Evolutionary conservation across 1,140 invertebrate species (phyloP).

Genomic region (Wasmannia auropunctata): DNA sequence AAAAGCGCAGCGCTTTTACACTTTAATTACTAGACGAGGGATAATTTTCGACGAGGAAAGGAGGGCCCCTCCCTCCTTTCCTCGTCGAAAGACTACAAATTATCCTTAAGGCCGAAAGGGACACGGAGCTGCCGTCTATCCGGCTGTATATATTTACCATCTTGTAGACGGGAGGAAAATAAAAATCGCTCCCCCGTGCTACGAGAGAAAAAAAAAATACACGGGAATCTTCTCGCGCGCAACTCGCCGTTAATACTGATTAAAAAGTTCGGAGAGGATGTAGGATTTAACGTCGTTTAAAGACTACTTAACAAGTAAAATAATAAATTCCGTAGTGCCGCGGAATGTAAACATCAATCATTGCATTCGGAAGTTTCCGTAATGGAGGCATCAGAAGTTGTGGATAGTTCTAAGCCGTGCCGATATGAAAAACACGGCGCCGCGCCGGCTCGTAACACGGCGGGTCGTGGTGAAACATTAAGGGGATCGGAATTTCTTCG

Average conservation of each 20-base stretch:
- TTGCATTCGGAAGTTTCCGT: not conserved
- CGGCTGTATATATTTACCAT: conserved; percentile 31
- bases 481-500: conserved; percentile 36
- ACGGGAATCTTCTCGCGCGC: not conserved
- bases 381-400: conserved; percentile 9
- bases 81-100: conserved; percentile 41
- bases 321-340: not conserved
- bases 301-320: conserved; percentile 9
- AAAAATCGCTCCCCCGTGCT: conserved; percentile 15
- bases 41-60: too few species aligned
- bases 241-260: conserved; percentile 22
- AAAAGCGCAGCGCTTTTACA: not conserved
- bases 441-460: not conserved
- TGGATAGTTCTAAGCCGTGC: not conserved
- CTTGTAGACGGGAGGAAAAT: conserved; percentile 26
- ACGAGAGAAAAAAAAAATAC: conserved; percentile 1
- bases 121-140: not conserved
- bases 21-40: conserved; percentile 30
- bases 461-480: conserved; percentile 13
- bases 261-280: conserved; percentile 3
- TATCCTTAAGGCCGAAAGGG: conserved; percentile 25
- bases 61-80: too few species aligned
- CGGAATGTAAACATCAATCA: conserved; percentile 4
- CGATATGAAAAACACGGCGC: not conserved
- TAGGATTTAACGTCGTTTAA: not conserved